Base-by-base conservation (phyloP, 2,888 invertebrate species). In the Athalia cordata region DNA sequence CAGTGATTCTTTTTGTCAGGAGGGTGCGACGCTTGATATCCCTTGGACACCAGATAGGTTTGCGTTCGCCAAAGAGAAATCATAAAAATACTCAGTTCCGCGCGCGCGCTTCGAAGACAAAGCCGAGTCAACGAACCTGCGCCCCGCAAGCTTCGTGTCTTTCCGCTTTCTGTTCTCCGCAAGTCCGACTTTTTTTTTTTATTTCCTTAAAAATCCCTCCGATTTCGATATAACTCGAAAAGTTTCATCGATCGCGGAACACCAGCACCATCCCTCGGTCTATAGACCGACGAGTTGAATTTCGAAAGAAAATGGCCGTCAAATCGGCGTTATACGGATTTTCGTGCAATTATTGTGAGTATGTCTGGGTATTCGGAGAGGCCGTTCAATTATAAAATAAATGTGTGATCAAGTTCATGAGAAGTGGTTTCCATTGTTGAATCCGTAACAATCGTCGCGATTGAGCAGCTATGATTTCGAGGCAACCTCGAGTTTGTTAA, bases 281-380 rank as follows among this genome's bases (percentile, higher is more conserved):
- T 52, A 62, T 5, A 11, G 50, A 43, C 50, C 79, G 52, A 81
- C 77, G 62, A 75, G 76, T 76, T 76, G 78, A 62, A 78, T 77
- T 72, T 77, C 57, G 80, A 77, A 79, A 80, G 79, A 86, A 85
- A 84, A 86, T 86, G 86, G 86, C 84, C 81, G 86, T 81, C 75
- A 81, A 79, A 80, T 83, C 83, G 82, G 82, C 82, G 78, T 84
- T 84, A 81, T 82, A 85, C 84, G 84, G 80, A 79, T 80, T 80
- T 74, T 82, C 77, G 79, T 78, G 80, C 79, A 79, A 79, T 80
- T 78, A 64, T 79, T 67, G 67, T 75, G 81, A 79, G 78, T 76
- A 77, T 77, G 75, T 77, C 62, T 55, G 66, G 7, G 13, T 5
- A 61, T 8, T 47, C 13, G 29, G 47, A 15, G 9, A 50, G 13